Evolutionary conservation across 2,797 vertebrate species (phyloP).

Genomic region (Balearica regulorum): DNA sequence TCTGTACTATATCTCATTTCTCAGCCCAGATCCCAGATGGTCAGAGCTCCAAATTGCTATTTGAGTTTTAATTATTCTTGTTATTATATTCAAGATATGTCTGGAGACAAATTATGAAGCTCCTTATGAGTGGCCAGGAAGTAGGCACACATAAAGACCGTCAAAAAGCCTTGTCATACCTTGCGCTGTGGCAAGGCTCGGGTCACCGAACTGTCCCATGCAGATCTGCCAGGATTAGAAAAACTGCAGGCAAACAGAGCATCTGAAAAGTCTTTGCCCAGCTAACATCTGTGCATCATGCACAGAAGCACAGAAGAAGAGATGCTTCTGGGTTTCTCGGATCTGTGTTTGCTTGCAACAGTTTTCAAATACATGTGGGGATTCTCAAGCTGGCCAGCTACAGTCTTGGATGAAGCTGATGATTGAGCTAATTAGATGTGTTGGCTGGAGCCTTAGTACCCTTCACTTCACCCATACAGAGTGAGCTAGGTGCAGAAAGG

Average conservation of each 20-base stretch:
- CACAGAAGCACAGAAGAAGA: too few species aligned
- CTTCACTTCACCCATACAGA: background rate
- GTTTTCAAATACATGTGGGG: background rate
- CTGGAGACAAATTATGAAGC: constrained; percentile 40
- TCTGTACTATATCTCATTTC: constrained; percentile 21
- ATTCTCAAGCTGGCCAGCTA: background rate
- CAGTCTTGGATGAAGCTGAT: background rate
- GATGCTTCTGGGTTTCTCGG: background rate
- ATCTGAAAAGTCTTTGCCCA: background rate
- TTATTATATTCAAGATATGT: constrained; percentile 28
- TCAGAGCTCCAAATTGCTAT: constrained; percentile 45
- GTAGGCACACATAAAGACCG: background rate
- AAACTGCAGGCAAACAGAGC: background rate
- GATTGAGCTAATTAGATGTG: background rate
- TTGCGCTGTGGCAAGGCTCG: background rate
- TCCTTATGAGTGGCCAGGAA: background rate
- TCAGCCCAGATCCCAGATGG: constrained; percentile 51
- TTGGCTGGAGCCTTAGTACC: background rate
- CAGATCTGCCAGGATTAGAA: background rate
- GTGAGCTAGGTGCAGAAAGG: background rate
- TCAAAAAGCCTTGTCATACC: background rate
- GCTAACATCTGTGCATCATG: background rate
- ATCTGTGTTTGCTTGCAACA: background rate
- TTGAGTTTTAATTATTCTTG: constrained; percentile 52
- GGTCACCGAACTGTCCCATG: background rate